Percentiles rank a stretch among this genome's conserved stretches.
Evolutionary conservation across 2,888 invertebrate genomes (phyloP).

Genomic region (Chromoteleia sp.): DNA sequence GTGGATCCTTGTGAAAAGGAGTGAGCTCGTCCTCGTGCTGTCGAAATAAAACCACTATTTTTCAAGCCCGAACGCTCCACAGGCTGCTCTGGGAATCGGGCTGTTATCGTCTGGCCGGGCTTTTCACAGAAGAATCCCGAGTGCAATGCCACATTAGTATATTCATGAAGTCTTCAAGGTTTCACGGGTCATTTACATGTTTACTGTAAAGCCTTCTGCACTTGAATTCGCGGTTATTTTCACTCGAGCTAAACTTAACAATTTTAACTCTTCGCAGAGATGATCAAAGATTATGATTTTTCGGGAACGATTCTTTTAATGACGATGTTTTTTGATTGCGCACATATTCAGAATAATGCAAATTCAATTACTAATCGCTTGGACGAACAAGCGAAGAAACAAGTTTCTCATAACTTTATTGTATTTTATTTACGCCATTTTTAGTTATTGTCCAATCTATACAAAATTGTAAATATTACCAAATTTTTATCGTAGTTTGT

Average conservation of each 20-base stretch:
- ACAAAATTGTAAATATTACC: no score
- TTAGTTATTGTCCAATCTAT: no score
- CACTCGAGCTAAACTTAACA: not conserved
- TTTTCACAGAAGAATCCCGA: slow-evolving; percentile 39
- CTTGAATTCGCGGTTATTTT: slow-evolving; percentile 31
- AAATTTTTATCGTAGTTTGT: no score
- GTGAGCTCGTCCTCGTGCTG: not conserved
- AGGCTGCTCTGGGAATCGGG: slow-evolving; percentile 23
- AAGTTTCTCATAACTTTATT: no score
- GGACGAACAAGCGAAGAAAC: no score
- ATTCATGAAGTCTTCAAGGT: slow-evolving; percentile 61
- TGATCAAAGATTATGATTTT: not conserved
- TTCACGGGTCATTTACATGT: slow-evolving; percentile 51
- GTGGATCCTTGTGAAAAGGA: slow-evolving; percentile 14
- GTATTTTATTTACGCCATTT: no score
- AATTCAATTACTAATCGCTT: no score
- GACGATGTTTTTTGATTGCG: no score
- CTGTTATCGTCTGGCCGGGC: slow-evolving; percentile 29
- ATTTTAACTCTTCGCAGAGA: not conserved
- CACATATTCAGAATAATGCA: no score
- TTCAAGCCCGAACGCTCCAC: slow-evolving; percentile 5
- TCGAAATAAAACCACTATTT: slow-evolving; percentile 37
- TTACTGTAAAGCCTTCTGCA: slow-evolving; percentile 26
- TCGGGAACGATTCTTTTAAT: no score
- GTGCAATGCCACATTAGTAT: slow-evolving; percentile 56